Conservation (phyloP, 23 tunicate species). For the Diplosoma virens region DNA sequence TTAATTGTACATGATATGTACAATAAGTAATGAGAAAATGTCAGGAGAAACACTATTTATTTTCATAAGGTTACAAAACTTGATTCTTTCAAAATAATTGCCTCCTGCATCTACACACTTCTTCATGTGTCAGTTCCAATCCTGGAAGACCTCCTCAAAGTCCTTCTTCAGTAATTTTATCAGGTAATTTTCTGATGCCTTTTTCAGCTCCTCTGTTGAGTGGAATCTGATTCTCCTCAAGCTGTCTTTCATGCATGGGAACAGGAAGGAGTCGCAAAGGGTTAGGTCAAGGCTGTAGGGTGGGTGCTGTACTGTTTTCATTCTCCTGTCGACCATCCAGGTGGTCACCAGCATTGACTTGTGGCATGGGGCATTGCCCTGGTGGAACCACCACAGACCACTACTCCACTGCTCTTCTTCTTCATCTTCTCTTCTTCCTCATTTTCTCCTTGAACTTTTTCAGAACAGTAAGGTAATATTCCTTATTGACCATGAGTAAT, state of each 20-base stretch:
- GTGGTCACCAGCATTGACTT: conserved; percentile 21
- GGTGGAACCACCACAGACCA: conserved; percentile 21
- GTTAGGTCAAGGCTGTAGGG: conserved; percentile 5
- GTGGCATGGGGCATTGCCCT: conserved; percentile 21
- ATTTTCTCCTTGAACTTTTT: conserved; percentile 1
- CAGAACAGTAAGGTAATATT: background rate
- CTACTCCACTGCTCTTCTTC: too few relatives aligned
- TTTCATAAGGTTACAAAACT: conserved; percentile 9
- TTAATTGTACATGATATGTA: conserved; percentile 18
- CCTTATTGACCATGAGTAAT: background rate
- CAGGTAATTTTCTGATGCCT: conserved; percentile 8
- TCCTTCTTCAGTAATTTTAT: background rate
- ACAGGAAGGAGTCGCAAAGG: conserved; percentile 23
- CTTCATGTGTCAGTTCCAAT: conserved; percentile 5
- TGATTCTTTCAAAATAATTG: conserved; percentile 14
- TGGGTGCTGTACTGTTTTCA: conserved; percentile 17
- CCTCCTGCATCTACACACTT: conserved; percentile 15
- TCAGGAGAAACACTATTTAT: conserved; percentile 14
- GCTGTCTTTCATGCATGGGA: conserved; percentile 24
- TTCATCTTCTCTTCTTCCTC: conserved; percentile 13
- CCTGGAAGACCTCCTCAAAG: conserved; percentile 24
- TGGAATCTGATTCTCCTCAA: conserved; percentile 4
- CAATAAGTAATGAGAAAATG: conserved; percentile 18
- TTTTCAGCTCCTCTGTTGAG: conserved; percentile 14
- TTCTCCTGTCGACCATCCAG: conserved; percentile 12